Evolutionary conservation across 2,797 vertebrate genomes (phyloP).

Genomic region (Neosilurus hyrtlii): DNA sequence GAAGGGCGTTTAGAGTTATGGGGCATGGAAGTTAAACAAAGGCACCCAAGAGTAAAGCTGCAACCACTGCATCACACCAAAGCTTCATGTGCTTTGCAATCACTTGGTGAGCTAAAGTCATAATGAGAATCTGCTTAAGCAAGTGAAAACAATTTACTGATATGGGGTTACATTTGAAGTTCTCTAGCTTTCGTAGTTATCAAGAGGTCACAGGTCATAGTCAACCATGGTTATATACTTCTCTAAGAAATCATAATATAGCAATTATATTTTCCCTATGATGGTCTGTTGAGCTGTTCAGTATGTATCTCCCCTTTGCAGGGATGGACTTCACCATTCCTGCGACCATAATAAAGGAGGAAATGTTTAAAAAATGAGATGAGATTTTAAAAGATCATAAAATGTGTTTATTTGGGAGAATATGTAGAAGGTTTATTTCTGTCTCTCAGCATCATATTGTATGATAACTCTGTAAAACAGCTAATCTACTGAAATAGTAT

Average conservation of each 20-base stretch:
- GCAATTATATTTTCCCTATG: too few species aligned
- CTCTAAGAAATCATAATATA: neutral
- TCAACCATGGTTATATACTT: neutral
- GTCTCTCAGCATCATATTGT: neutral
- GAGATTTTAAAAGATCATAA: neutral
- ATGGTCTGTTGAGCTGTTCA: too few species aligned
- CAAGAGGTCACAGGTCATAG: too few species aligned
- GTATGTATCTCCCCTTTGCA: too few species aligned
- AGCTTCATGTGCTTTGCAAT: slow-evolving; percentile 4
- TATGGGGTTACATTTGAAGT: neutral
- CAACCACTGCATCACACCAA: neutral
- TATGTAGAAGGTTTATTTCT: neutral
- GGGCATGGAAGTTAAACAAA: neutral
- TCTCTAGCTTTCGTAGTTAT: neutral
- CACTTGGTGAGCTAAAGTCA: slow-evolving; percentile 16
- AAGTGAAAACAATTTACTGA: neutral
- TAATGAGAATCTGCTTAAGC: neutral
- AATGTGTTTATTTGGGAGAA: neutral
- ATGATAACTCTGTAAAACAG: neutral
- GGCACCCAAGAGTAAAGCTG: slow-evolving; percentile 20
- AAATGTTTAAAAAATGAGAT: too few species aligned
- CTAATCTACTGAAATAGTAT: neutral
- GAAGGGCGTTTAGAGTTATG: slow-evolving; percentile 16
- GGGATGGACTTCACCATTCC: too few species aligned
- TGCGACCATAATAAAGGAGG: too few species aligned